These are phyloP conservation scores for Pseudocheirus occidentalis DNA, from an alignment of 2,797 vertebrate genomes.

Conservation along the genomic window DNA sequence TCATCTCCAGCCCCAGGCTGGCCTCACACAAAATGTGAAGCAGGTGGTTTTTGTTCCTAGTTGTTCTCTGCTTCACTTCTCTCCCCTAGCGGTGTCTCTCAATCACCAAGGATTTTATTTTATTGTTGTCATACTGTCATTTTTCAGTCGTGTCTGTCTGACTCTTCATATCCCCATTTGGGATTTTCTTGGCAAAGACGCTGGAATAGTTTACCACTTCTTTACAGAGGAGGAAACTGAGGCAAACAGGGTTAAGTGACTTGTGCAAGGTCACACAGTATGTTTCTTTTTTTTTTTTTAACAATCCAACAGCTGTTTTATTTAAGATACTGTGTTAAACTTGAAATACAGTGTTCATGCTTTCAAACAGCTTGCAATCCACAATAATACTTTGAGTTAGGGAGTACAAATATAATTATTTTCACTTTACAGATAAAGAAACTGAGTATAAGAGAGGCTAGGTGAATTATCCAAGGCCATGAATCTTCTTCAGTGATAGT, in stretches of 20 bases:
- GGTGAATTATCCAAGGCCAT: not conserved
- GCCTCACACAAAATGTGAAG: not conserved
- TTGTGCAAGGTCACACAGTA: not conserved
- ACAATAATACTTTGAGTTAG: not conserved
- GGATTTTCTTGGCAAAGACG: not conserved
- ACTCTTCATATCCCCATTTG: not conserved
- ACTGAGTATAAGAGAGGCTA: not conserved
- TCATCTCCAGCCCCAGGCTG: not conserved
- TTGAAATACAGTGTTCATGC: not conserved
- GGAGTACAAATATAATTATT: not conserved
- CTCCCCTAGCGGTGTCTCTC: not conserved
- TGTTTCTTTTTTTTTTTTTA: too few relatives aligned
- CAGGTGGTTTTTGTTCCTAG: not conserved
- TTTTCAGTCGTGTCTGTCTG: not conserved
- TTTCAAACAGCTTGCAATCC: not conserved
- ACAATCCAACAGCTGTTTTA: not conserved
- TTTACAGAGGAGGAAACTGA: not conserved
- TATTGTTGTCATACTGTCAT: not conserved
- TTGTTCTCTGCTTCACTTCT: not conserved
- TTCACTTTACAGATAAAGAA: not conserved
- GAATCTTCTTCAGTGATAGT: not conserved
- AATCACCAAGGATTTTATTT: not conserved
- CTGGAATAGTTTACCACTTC: not conserved
- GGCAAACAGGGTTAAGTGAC: not conserved
- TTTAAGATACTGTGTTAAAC: not conserved